Evolutionary conservation across 2,797 vertebrate species (phyloP), one percentile per base, ranked within the genome.

Genomic region (Etheostoma perlongum): DNA sequence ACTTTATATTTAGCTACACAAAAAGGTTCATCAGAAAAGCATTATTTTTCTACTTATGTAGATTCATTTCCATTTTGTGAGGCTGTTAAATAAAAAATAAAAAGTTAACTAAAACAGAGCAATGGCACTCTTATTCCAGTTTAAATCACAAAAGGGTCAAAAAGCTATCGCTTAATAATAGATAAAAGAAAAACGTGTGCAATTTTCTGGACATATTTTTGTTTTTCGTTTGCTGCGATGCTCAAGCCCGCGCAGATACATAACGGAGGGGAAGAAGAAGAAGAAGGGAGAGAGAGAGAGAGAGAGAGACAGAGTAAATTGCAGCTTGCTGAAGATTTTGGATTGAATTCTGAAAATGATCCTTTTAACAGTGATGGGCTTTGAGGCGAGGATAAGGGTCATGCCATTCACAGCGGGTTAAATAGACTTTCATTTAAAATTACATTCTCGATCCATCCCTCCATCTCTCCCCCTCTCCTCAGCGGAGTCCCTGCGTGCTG

Each of bases 331-430:
- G 90, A 95, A 96, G 94, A 95, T 96, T 95, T 93, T 93, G 91
- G 94, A 93, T 93, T 96, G 94, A 94, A 95, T 95, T 95, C 92
- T 95, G 94, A 95, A 95, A 96, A 95, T 93, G 94, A 96, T 95
- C 85, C 93, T 95, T 95, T 94, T 94, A 95, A 93, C 92, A 93
- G 91, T 93, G 89, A 94, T 95, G 95, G 94, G 89, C 93, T 92
- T 89, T 90, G 92, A 94, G 94, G 91, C 89, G 90, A 90, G 92
- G 89, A 89, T 92, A 81, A 89, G 90, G 93, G 93, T 94, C 95
- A 93, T 86, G 93, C 91, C 93, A 93, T 95, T 94, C 94, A 89
- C 93, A 92, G 92, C 86, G 82, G 95, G 94, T 95, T 96, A 95
- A 95, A 95, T 95, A 94, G 94, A 95, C 93, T 93, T 95, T 94